Evolutionary conservation across 2,888 invertebrate species (phyloP), one percentile per base, ranked within the genome.

Genomic region (Drosophila yooni): DNA sequence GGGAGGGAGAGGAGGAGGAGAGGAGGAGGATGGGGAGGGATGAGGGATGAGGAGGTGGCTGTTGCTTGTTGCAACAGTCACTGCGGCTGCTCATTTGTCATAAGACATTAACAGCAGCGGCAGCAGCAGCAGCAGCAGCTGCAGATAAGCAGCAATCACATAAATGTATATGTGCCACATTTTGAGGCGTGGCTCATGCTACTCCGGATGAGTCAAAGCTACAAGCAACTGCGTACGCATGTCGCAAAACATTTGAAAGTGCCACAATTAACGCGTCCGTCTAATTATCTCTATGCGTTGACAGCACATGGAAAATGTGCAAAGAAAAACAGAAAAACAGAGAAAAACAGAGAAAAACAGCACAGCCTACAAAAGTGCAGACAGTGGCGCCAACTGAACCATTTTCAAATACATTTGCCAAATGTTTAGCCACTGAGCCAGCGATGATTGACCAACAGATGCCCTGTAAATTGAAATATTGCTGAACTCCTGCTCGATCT

Each of bases 251-350:
- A 76, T 79, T 76, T 76, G 69, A 77, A 80, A 83, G 78, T 81
- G 83, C 84, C 79, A 83, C 87, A 86, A 84, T 84, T 88, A 88
- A 84, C 83, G 83, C 79, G 73, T 86, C 74, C 83, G 67, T 84
- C 72, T 79, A 76, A 84, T 84, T 84, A 84, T 86, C 73, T 62
- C 31, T 57, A 21, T 8, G 56, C 56, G 78, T 70, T 82, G 85
- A 88, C 82, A 88, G 82, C 53, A 36, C 34, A 60, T 38, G 36
- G 18, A 38, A 27, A 51, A 29, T 29, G 27, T 29, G 53, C 8
- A 40, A 40, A 6, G 21, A 31, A 56, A 56, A 46, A 29, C 5
- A 33, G 52, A 25, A 27, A 53, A 34, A 15, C 34, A 53, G 25
- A 50, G 29, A 34, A 52, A 58, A 38, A 36, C 36, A 36, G 52